A percentile compares a stretch with the other conserved stretches of the same genome.
phyloP scores from a whole-genome alignment of 2,113 vertebrate species.

The Trogon surrucura region DNA sequence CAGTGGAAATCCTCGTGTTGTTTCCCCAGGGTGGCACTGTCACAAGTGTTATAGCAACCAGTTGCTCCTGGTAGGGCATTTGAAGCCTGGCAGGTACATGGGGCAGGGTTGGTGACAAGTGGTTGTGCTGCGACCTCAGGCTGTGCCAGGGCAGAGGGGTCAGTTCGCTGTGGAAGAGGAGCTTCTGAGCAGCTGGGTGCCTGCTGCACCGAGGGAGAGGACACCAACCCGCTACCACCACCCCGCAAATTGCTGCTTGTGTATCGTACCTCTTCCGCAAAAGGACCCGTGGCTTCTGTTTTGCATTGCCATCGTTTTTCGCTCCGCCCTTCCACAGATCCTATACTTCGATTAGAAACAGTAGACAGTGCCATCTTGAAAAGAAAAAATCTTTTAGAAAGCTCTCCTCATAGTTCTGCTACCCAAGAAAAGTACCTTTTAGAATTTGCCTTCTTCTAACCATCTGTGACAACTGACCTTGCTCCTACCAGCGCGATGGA shows the following conservation, averaged over 20 bases:
- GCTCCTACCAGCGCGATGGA: not conserved
- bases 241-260: fast-evolving
- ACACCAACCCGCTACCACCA: not conserved
- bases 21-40: not conserved
- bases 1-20: not conserved
- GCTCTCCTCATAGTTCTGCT: not conserved
- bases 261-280: not conserved
- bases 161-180: not conserved
- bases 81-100: not conserved
- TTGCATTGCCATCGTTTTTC: not conserved
- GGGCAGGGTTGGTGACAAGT: not conserved
- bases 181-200: not conserved
- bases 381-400: not conserved
- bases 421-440: not conserved
- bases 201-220: not conserved
- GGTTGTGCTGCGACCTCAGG: not conserved
- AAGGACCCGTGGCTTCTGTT: not conserved
- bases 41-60: not conserved
- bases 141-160: fast-evolving
- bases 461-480: not conserved
- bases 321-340: not conserved
- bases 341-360: not conserved
- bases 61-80: not conserved
- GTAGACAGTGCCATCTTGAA: not conserved
- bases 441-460: not conserved